Evolutionary conservation across 2,113 vertebrate genomes (phyloP).

Genomic region (Antennarius striatus): DNA sequence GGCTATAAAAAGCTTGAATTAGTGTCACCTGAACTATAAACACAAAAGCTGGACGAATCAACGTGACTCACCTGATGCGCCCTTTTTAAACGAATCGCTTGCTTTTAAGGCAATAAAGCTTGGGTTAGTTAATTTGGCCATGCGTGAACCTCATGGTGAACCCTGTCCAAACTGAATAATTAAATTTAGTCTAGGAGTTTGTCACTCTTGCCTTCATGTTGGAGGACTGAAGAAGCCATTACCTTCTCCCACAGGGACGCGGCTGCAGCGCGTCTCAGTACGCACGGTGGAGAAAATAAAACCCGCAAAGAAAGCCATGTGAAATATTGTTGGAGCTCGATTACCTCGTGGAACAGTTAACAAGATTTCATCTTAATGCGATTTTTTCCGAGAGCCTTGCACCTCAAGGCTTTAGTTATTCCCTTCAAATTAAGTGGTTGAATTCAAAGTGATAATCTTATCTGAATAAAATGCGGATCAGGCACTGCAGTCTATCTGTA

Average conservation of each 20-base stretch:
- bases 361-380: too few relatives aligned
- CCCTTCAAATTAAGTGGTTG: background rate
- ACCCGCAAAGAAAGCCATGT: background rate
- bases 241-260: too few relatives aligned
- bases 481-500: too few relatives aligned
- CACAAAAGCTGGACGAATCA: background rate
- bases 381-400: background rate
- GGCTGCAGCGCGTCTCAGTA: too few relatives aligned
- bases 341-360: constrained; percentile 1
- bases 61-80: too few relatives aligned
- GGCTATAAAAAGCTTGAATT: background rate
- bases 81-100: too few relatives aligned
- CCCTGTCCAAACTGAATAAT: constrained; percentile 82
- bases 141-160: constrained; percentile 59
- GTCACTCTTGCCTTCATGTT: constrained; percentile 76
- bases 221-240: constrained; percentile 67
- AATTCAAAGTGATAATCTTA: background rate
- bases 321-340: background rate
- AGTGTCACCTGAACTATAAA: background rate
- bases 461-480: background rate
- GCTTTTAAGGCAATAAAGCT: too few relatives aligned
- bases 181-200: constrained; percentile 72
- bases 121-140: constrained; percentile 13
- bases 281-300: too few relatives aligned
- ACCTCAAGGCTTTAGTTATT: background rate